Conservation (phyloP, 92 coral and sea anemone species). For the Heliopora coerulea region DNA sequence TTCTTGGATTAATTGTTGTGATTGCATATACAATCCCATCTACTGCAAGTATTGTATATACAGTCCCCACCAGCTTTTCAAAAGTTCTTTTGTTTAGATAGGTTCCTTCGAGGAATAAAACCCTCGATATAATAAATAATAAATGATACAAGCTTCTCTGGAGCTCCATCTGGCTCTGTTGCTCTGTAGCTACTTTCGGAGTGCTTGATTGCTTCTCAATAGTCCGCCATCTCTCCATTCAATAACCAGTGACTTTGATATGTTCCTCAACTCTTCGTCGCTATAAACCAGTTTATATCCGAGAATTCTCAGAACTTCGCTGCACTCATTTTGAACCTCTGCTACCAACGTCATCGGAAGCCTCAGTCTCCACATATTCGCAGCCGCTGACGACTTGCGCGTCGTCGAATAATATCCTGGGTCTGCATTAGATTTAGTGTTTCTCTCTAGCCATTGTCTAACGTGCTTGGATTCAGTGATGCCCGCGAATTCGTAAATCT, state of each 20-base stretch:
- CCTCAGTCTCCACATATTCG: conserved; percentile 31
- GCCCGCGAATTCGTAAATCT: conserved; percentile 30
- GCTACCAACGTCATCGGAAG: not conserved
- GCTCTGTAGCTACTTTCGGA: too few relatives aligned
- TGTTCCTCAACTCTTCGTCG: conserved; percentile 5
- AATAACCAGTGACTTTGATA: conserved; percentile 1
- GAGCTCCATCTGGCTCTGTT: too few relatives aligned
- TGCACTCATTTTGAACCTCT: conserved; percentile 21
- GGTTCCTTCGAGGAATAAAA: too few relatives aligned
- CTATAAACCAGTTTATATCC: conserved; percentile 30
- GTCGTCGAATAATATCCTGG: conserved; percentile 35
- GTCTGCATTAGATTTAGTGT: conserved; percentile 20
- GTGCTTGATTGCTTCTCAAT: too few relatives aligned
- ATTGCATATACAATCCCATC: too few relatives aligned
- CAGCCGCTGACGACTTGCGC: conserved; percentile 39
- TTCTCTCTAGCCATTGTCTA: conserved; percentile 5
- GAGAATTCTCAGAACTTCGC: conserved; percentile 12
- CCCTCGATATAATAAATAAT: too few relatives aligned
- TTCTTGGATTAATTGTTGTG: too few relatives aligned
- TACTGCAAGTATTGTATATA: too few relatives aligned
- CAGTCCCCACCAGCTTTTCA: too few relatives aligned
- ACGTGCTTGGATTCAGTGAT: conserved; percentile 4
- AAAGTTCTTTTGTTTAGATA: too few relatives aligned
- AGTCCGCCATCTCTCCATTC: conserved; percentile 15
- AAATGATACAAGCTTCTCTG: too few relatives aligned